A percentile compares a stretch with the other conserved stretches of the same genome.
Evolutionary conservation across 2,888 invertebrate genomes (phyloP).

Genomic region (Penaeus monodon): DNA sequence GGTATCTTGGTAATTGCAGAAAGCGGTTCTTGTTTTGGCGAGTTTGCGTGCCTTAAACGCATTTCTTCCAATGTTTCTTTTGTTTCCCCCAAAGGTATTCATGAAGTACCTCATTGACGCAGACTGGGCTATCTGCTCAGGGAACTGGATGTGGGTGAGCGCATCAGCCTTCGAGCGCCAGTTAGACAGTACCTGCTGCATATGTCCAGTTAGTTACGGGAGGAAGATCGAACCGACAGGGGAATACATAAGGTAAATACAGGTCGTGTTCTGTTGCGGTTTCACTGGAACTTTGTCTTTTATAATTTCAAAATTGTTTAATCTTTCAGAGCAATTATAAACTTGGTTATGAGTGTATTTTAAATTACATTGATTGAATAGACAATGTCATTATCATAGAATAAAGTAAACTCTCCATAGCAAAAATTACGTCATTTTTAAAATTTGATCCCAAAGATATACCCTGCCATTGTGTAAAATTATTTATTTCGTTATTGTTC

Average conservation of each 20-base stretch:
- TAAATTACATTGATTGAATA: too few relatives aligned
- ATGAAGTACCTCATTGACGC: slow-evolving; percentile 77
- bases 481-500: too few relatives aligned
- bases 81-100: slow-evolving; percentile 37
- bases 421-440: too few relatives aligned
- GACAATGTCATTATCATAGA: too few relatives aligned
- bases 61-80: background rate
- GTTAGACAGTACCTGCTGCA: slow-evolving; percentile 78
- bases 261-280: too few relatives aligned
- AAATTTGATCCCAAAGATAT: too few relatives aligned
- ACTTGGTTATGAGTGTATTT: too few relatives aligned
- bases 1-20: background rate
- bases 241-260: slow-evolving; percentile 75
- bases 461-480: too few relatives aligned
- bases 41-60: background rate
- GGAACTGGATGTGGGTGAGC: slow-evolving; percentile 87
- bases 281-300: too few relatives aligned
- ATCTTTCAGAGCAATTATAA: too few relatives aligned
- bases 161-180: slow-evolving; percentile 81
- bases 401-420: too few relatives aligned
- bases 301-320: too few relatives aligned
- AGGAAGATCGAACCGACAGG: slow-evolving; percentile 80
- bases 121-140: slow-evolving; percentile 83
- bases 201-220: slow-evolving; percentile 79
- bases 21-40: background rate